Evolutionary conservation across 2,113 vertebrate species (phyloP), one percentile per base, ranked within the genome.

Genomic region (Oxyura jamaicensis): DNA sequence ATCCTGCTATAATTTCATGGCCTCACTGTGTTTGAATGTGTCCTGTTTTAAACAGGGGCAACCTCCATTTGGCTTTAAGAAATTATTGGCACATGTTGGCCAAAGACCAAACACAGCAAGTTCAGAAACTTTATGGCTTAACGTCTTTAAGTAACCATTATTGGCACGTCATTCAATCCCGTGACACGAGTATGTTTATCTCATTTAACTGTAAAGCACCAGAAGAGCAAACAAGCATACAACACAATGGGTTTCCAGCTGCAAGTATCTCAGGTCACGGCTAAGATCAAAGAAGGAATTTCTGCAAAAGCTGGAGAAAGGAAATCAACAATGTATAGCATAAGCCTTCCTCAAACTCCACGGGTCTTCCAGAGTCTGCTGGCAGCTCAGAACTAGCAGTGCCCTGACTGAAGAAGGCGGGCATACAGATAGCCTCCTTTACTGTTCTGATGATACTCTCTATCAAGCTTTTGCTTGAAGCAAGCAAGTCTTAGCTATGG

Each of bases 211-310:
- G 59, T 66, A 26, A 87, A 74, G 50, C 82, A 48, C 62, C 63
- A 83, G 35, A 67, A 86, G 19, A 86, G 63, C 76, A 94, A 96
- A 83, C 52, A 86, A 81, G 79, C 59, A 60, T 26, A 60, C 67
- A 71, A 4, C 66, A 65, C 12, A 65, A 33, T n/a, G 36, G 15
- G 66, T 91, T 59, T 89, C 52, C 77, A 89, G 48, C 89, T 73
- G 52, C 21, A 79, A 90, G 76, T 69, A 94, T 63, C 67, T 80
- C 67, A 66, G 63, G 77, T 75, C 59, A 80, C 44, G 83, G 68
- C 46, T 60, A 26, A 67, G 90, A 95, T 95, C 93, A 92, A 95
- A 94, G 67, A 68, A 36, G 8, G 33, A 67, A 91, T 56, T 80
- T 71, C 16, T 88, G 84, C 71, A 94, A n/a, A 85, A 95, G 41